Evolutionary conservation across 2,797 vertebrate genomes (phyloP).

Genomic region (Trichosurus vulpecula): DNA sequence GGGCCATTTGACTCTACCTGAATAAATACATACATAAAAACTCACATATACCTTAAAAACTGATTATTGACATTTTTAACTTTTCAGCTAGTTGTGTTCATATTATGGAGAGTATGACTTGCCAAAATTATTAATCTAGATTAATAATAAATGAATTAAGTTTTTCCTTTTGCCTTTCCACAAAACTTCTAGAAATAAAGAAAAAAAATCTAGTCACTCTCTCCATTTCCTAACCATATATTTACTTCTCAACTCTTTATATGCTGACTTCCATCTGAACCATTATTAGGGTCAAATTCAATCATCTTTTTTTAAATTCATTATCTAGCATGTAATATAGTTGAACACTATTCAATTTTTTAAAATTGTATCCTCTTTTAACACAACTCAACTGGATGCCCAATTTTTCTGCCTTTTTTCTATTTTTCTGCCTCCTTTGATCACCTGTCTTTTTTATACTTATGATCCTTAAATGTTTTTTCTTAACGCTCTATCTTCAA

Average conservation of each 20-base stretch:
- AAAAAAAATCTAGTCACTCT: neutral
- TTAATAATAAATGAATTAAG: neutral
- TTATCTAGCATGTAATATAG: too few species aligned
- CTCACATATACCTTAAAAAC: neutral
- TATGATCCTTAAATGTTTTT: neutral
- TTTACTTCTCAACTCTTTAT: neutral
- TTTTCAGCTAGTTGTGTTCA: neutral
- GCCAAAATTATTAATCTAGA: neutral
- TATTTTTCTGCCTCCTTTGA: too few species aligned
- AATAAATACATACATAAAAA: neutral
- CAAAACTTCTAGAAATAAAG: neutral
- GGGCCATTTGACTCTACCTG: neutral
- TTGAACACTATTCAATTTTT: too few species aligned
- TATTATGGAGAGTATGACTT: neutral
- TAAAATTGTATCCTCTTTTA: neutral
- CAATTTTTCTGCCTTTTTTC: neutral
- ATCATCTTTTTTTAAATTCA: too few species aligned
- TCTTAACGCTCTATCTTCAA: neutral
- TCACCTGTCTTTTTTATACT: neutral
- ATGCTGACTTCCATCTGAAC: neutral
- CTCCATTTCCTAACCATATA: neutral
- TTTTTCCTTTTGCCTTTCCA: neutral
- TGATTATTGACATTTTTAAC: neutral
- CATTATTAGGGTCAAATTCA: neutral
- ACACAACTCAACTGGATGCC: neutral